Base-by-base conservation (phyloP, 2,113 vertebrate species). In the Sinocyclocheilus maitianheensis region DNA sequence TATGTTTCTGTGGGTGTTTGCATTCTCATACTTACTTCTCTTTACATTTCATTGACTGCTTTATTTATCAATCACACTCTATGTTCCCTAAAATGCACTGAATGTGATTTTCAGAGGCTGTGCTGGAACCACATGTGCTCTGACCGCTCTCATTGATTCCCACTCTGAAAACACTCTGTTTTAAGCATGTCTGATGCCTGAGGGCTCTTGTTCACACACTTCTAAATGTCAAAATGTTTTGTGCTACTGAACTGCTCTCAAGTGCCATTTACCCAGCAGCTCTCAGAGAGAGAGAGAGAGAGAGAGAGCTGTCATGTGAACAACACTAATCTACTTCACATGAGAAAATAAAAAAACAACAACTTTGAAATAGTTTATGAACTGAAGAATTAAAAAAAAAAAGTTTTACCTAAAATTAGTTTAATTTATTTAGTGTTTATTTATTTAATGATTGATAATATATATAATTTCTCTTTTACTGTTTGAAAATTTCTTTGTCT, bases 211-310 rank as follows among this genome's bases (percentile, higher is more conserved):
- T 62, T 80, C 77, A 80, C 77, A 80, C 78, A 63, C 37, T 81
- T 81, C 78, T 30, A 81, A 81, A 81, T 81, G 78, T 81, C 78
- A 81, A 65, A 81, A 81, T 81, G 22, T 81, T 81, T 81, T 63
- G 75, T 72, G 51, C 37, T 71, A 48, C 14, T 72, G 53, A 26
- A 74, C 60, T 24, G 20, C 12, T 71, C n/a, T 40, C 37, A 62
- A 55, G 81, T 72, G 75, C 12, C 63, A 62, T 72, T 78, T 72
- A 79, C 51, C 40, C 76, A 24, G 10, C 11, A 34, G 34, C 81
- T 20, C 20, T 10, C 1, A 77, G 22, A 69, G 60, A 65, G 37
- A 26, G 62, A 78, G 48, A 78, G 24, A 84, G 43, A 48, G 30
- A 58, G 62, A 83, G 26, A 55, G 2, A 26, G 43, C 20, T 79